Percentiles rank a stretch among this genome's conserved stretches.
phyloP scores from a whole-genome alignment of 2,113 vertebrate genomes.

The Zingel zingel region DNA sequence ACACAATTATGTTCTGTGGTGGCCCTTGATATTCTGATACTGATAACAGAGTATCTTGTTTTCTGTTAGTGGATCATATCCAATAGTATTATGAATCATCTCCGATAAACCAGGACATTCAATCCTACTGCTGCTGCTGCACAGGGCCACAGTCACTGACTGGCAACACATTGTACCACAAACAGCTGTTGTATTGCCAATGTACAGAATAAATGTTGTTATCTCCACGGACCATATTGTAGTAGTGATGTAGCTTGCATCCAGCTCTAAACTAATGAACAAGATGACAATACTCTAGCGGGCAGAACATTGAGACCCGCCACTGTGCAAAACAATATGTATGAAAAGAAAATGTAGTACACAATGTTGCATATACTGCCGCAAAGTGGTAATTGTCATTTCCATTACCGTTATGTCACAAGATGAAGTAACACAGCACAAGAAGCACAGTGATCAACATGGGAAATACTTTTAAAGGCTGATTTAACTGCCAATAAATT shows the following conservation, averaged over 20 bases:
- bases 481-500: conserved; percentile 16
- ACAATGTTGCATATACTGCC: conserved; percentile 26
- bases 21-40: conserved; percentile 69
- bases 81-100: conserved; percentile 75
- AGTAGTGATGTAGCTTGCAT: conserved; percentile 46
- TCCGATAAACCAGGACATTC: conserved; percentile 71
- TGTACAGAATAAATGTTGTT: conserved; percentile 65
- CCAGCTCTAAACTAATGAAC: conserved; percentile 66
- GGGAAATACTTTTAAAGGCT: not conserved
- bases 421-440: conserved; percentile 26
- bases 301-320: conserved; percentile 48
- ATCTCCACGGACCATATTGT: conserved; percentile 75
- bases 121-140: conserved; percentile 55
- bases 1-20: conserved; percentile 71
- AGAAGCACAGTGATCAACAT: conserved; percentile 18
- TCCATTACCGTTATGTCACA: conserved; percentile 34
- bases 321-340: conserved; percentile 44
- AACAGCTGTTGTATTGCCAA: conserved; percentile 44
- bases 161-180: conserved; percentile 50
- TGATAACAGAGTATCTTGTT: conserved; percentile 77
- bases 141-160: conserved; percentile 40
- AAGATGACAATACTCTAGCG: conserved; percentile 58
- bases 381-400: conserved; percentile 31
- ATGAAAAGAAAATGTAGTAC: conserved; percentile 38
- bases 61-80: conserved; percentile 69